Conservation (phyloP, 2,797 vertebrate genomes). For the Micromesistius poutassou region DNA sequence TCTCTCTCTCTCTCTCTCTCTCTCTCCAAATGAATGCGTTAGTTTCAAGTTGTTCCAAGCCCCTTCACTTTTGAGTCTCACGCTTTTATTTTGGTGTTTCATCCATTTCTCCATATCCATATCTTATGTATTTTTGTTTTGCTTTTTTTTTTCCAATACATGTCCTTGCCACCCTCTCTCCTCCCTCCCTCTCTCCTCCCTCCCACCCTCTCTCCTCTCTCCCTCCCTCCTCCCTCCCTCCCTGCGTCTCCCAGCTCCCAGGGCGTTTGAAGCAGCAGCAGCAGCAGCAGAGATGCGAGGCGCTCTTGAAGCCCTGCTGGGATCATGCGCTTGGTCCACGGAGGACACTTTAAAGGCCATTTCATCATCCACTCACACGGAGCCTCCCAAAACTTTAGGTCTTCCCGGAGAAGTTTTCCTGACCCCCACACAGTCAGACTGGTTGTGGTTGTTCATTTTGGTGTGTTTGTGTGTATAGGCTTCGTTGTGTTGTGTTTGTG, state of each 20-base stretch:
- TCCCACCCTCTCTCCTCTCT: conserved; percentile 27
- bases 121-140: no score
- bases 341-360: conserved; percentile 75
- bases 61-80: no score
- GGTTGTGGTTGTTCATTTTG: not conserved
- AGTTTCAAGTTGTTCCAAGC: no score
- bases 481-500: no score
- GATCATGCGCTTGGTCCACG: conserved; percentile 58
- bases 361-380: conserved; percentile 70
- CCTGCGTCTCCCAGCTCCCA: conserved; percentile 40
- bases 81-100: no score
- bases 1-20: conserved; percentile 23
- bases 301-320: conserved; percentile 70
- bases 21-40: no score
- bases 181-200: conserved; percentile 38
- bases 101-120: no score
- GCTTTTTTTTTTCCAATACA: no score
- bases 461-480: no score
- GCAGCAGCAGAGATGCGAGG: conserved; percentile 76
- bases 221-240: conserved; percentile 45
- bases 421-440: not conserved
- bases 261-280: conserved; percentile 67
- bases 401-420: conserved; percentile 67
- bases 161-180: conserved; percentile 44
- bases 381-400: conserved; percentile 49